A percentile compares a stretch with the other conserved stretches of the same genome.
Evolutionary conservation across 2,888 invertebrate species (phyloP).

Genomic region (Stenolophus ochropezus): DNA sequence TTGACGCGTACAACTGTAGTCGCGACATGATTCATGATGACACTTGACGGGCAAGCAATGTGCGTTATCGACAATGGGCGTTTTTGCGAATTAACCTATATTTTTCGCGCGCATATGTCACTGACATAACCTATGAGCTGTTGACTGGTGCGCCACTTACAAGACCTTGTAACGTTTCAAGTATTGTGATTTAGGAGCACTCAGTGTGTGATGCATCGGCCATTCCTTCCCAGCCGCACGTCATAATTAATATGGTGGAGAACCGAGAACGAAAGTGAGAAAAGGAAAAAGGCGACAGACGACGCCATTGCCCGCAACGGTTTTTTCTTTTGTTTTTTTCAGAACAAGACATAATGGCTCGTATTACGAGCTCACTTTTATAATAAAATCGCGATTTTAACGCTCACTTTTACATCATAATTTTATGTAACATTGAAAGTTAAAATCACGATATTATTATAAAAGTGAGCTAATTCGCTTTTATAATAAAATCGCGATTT

Average conservation of each 20-base stretch:
- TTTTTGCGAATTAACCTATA: conserved; percentile 39
- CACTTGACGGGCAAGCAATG: conserved; percentile 1
- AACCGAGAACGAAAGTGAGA: neutral
- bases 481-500: too few species aligned
- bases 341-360: too few species aligned
- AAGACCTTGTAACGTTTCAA: conserved; percentile 21
- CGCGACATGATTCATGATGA: conserved; percentile 29
- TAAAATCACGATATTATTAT: too few species aligned
- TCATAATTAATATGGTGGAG: conserved; percentile 27
- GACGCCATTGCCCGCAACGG: neutral
- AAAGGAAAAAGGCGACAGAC: neutral
- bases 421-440: too few species aligned
- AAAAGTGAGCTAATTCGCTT: too few species aligned
- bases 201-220: conserved; percentile 25
- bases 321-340: neutral
- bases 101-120: conserved; percentile 41
- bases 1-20: conserved; percentile 28
- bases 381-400: too few species aligned
- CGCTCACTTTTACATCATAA: too few species aligned
- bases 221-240: neutral
- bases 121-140: conserved; percentile 34
- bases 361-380: too few species aligned
- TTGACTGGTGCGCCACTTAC: neutral
- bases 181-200: conserved; percentile 41
- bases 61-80: conserved; percentile 7